Base-by-base conservation (phyloP, 2,888 invertebrate species). In the Dynastes hyllus region DNA sequence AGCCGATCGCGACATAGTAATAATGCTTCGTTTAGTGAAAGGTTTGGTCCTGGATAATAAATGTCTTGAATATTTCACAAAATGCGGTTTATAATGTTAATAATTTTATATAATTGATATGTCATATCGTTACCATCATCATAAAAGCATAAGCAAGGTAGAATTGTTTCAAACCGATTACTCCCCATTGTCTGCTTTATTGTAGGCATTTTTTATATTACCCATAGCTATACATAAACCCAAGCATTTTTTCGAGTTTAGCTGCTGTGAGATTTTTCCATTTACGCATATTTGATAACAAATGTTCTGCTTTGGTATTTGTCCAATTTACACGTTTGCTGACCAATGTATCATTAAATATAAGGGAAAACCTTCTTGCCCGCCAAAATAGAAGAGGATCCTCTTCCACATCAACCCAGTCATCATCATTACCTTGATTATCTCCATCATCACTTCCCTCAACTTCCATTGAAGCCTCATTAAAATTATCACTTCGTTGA, bases 21-120 rank as follows among this genome's bases (percentile, higher is more conserved):
- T 51, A 51, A 51, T 51, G 51, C 32, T 37, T 37, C 2, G 32
- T 37, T 5, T 37, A 37, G 32, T 5, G 32, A 37, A 37, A 37
- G 32, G 5, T 5, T 11, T 13, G 0, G 4, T 1, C n/a, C 2
- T 13, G 16, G 53, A 16, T 53, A 53, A 53, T 53, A 53, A 53
- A 53, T 53, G 11, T n/a, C 53, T n/a, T 53, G 22, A 22, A 22
- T 22, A 22, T 22, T 22, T 22, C 22, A 22, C 22, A 53, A 53
- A 53, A 53, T 53, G 53, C 11, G 53, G 53, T 53, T 11, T 53
- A 53, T 53, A 53, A 53, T 53, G 53, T 53, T 53, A 53, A 4
- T 53, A 11, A 53, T 53, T 53, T 53, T 53, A 53, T 53, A 1
- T 22, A 22, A 22, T 22, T 22, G 1, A 16, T 0, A 16, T 16